Percentiles rank a stretch among this genome's conserved stretches.
Evolutionary conservation across 1,140 invertebrate genomes (phyloP).

Genomic region (Lepidurus apus): DNA sequence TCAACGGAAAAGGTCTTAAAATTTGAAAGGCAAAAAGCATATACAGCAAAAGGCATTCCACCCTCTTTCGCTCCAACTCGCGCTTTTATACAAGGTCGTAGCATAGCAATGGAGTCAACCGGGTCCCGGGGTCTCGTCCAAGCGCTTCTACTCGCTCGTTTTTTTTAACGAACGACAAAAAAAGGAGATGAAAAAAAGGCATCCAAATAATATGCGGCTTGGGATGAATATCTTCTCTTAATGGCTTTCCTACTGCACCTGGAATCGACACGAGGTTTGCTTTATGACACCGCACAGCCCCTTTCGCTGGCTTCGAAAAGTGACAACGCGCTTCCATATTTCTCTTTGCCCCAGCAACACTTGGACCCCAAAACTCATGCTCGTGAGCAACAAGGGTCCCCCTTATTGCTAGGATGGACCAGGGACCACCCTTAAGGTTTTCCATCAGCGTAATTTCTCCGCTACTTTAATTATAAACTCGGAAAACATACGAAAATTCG

Average conservation of each 20-base stretch:
- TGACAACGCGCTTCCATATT: not conserved
- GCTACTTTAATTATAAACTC: too few species aligned
- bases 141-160: not conserved
- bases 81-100: not conserved
- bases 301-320: not conserved
- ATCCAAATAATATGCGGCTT: not conserved
- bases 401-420: too few species aligned
- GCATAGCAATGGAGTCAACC: not conserved
- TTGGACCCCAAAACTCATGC: not conserved
- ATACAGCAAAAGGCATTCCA: not conserved
- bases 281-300: not conserved
- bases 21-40: conserved; percentile 10
- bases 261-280: conserved; percentile 3
- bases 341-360: not conserved
- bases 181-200: not conserved
- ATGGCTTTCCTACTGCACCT: not conserved
- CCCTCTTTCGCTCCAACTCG: not conserved
- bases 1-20: conserved; percentile 3
- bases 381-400: not conserved
- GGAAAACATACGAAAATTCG: too few species aligned
- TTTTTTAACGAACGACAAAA: not conserved
- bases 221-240: not conserved
- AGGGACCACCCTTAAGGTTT: too few species aligned
- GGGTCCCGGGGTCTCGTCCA: not conserved
- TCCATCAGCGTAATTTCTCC: too few species aligned